Conservation (phyloP, 1,140 invertebrate species). For the Sinonovacula constricta region DNA sequence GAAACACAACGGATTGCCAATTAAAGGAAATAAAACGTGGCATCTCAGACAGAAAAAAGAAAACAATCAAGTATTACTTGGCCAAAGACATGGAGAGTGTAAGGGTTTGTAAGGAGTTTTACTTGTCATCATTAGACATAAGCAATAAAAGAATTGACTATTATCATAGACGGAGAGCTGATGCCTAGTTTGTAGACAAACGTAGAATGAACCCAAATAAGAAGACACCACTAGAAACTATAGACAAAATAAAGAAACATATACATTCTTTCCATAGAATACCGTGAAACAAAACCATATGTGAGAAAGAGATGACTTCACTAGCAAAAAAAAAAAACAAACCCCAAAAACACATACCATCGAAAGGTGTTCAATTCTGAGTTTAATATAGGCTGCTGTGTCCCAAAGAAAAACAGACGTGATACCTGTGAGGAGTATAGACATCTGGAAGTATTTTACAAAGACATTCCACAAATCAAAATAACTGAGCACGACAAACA, state of each 20-base stretch:
- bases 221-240: background rate
- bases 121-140: background rate
- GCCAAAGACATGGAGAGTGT: background rate
- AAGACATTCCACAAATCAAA: background rate
- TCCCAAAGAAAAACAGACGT: too few species aligned
- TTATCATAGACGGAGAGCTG: background rate
- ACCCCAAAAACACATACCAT: background rate
- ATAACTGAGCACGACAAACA: background rate
- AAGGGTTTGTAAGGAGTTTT: constrained; percentile 11
- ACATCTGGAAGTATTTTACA: background rate
- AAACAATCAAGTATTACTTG: too few species aligned
- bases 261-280: constrained; percentile 13
- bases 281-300: background rate
- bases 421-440: background rate
- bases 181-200: background rate
- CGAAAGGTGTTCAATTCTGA: background rate
- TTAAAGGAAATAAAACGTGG: too few species aligned
- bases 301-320: too few species aligned
- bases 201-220: background rate
- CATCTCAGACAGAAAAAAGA: too few species aligned
- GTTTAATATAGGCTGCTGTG: background rate
- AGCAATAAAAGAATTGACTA: background rate
- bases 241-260: background rate
- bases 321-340: too few species aligned
- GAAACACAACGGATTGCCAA: too few species aligned